Evolutionary conservation across 2,113 vertebrate genomes (phyloP).

Genomic region (Tragelaphus strepsiceros): DNA sequence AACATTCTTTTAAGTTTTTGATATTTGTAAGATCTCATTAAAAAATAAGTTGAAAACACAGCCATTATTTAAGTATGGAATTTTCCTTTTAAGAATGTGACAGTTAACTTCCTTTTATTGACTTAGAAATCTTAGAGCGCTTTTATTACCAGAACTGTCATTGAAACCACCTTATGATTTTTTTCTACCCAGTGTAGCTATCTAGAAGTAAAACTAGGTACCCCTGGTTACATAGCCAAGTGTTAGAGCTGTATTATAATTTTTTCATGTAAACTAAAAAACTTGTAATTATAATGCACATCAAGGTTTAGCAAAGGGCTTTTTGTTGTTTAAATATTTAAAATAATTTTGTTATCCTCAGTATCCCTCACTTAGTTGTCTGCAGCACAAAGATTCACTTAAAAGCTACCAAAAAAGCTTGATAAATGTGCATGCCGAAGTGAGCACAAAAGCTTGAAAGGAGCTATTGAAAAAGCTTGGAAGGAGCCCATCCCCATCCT

Average conservation of each 20-base stretch:
- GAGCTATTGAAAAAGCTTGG: background rate
- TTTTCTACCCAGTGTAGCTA: background rate
- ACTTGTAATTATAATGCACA: background rate
- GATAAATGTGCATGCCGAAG: background rate
- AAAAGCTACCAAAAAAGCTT: background rate
- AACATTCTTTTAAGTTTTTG: background rate
- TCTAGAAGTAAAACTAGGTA: constrained; percentile 12
- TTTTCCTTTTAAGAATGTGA: constrained; percentile 13
- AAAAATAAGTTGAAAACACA: background rate
- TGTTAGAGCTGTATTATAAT: background rate
- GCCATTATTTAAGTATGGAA: background rate
- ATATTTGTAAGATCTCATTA: background rate
- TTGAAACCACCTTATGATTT: background rate
- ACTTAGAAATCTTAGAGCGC: constrained; percentile 14
- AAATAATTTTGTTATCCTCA: background rate
- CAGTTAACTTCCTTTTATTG: background rate
- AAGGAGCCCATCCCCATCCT: background rate
- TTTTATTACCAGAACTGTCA: background rate
- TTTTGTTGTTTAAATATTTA: background rate
- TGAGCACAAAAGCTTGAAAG: background rate
- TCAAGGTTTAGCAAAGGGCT: background rate
- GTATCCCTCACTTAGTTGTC: background rate
- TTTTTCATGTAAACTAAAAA: background rate
- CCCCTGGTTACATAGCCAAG: background rate
- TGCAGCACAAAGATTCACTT: background rate